These are phyloP conservation scores for Blennius ocellaris DNA, from an alignment of 2,113 vertebrate species.

Conservation along the genomic window DNA sequence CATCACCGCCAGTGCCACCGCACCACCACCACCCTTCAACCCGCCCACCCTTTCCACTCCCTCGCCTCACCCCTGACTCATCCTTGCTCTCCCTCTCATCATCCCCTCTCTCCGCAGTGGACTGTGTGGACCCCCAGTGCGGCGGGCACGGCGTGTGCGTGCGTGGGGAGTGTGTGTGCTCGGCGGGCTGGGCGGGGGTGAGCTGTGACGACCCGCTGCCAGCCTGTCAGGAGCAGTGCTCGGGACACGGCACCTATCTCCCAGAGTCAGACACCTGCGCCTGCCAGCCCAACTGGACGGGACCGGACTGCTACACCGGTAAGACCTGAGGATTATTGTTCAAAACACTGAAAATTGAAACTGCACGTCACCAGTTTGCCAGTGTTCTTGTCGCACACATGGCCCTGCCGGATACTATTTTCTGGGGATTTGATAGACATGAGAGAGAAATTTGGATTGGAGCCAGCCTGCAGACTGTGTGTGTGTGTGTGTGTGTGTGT, in stretches of 20 bases:
- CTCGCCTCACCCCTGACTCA: conserved; percentile 58
- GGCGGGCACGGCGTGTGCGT: conserved; percentile 92
- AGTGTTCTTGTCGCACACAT: conserved; percentile 40
- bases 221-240: conserved; percentile 95
- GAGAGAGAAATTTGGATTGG: conserved; percentile 49
- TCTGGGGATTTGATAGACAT: conserved; percentile 58
- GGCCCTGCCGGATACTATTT: conserved; percentile 62
- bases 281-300: conserved; percentile 95
- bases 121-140: conserved; percentile 94
- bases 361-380: conserved; percentile 41
- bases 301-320: conserved; percentile 95
- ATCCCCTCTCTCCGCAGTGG: conserved; percentile 82
- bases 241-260: conserved; percentile 92
- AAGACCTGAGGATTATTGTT: conserved; percentile 50
- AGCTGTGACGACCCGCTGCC: conserved; percentile 91
- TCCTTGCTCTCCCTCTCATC: conserved; percentile 12
- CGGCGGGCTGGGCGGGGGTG: conserved; percentile 91
- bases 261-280: conserved; percentile 89
- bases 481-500: conserved; percentile 15
- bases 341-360: conserved; percentile 19
- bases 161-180: conserved; percentile 93
- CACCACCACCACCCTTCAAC: background rate
- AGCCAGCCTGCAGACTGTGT: conserved; percentile 40
- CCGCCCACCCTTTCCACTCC: conserved; percentile 10
- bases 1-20: background rate